Evolutionary conservation across 2,797 vertebrate genomes (phyloP).

Genomic region (Falco columbarius): DNA sequence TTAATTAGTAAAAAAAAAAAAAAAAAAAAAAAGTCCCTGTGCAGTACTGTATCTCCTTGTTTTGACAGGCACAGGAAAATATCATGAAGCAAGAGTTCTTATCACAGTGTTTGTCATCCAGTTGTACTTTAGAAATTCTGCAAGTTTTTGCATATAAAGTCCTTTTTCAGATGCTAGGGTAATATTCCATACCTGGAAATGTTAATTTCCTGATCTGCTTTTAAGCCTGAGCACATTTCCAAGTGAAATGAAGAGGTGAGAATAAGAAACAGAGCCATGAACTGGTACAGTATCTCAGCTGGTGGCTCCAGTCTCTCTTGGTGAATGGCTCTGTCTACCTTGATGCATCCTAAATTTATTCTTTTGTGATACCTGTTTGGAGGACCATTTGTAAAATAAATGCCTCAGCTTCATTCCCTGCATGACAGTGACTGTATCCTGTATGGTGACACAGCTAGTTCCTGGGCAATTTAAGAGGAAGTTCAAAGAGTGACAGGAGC

Average conservation of each 20-base stretch:
- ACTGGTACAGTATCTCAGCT: background rate
- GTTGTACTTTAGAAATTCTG: background rate
- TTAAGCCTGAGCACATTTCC: background rate
- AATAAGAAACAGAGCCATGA: background rate
- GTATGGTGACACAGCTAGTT: background rate
- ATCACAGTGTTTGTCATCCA: background rate
- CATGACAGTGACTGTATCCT: background rate
- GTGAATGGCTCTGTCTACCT: background rate
- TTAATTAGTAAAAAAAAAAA: background rate
- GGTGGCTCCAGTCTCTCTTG: background rate
- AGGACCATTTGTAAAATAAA: background rate
- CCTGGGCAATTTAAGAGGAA: background rate
- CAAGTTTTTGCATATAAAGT: background rate
- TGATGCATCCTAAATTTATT: background rate
- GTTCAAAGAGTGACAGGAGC: background rate
- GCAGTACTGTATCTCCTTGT: background rate
- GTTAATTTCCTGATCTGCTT: constrained; percentile 4
- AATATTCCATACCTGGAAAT: background rate
- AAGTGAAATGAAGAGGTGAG: background rate
- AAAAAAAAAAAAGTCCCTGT: background rate
- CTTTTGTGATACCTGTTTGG: background rate
- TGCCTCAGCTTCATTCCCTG: background rate
- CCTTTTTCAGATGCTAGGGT: background rate
- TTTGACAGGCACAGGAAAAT: background rate
- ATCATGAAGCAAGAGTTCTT: background rate